Base-by-base conservation (phyloP, 2,888 invertebrate species). In the Kryphioiulus occultus region DNA sequence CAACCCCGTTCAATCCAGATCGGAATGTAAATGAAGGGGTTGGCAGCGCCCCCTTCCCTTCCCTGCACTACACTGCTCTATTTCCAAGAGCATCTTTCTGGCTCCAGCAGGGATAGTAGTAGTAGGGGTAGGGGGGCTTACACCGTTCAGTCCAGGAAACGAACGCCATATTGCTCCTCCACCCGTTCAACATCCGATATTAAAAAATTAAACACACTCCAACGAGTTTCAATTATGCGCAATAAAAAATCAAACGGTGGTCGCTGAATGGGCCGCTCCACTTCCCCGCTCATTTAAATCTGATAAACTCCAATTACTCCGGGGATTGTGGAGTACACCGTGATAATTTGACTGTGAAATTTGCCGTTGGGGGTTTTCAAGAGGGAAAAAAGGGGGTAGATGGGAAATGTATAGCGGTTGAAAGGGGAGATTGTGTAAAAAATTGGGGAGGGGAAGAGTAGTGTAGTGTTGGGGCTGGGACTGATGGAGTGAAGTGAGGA, bases 131-230 rank as follows among this genome's bases (percentile, higher is more conserved):
- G n/a, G 59, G 22, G n/a, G 22, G 17, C 59, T 59, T 59, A 59
- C 59, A 59, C 59, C 59, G 59, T 59, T 59, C 59, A 59, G 59
- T 59, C 59, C 59, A 59, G 59, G 59, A 59, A 59, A 59, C 59
- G 59, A 22, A 22, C 59, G 59, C 59, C 59, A 59, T 59, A 59
- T 59, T 59, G 59, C n/a, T 83, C 83, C 42, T 85, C 30, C 85
- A 85, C 85, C 86, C 86, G 86, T 86, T 86, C 53, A 86, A 86
- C 68, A 86, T 86, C 86, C 87, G 47, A 87, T 85, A 87, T 87
- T 87, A 87, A 88, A 88, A 88, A 88, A 85, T 88, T 88, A 88
- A 88, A 88, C 86, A 88, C 88, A 88, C 86, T 86, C 83, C 82
- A 88, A n/a, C 82, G 78, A 47, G 88, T 88, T 86, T 88, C 88